Percentiles rank a stretch among this genome's conserved stretches.
Evolutionary conservation across 2,797 vertebrate species (phyloP).

Genomic region (Premnoplex brunnescens): DNA sequence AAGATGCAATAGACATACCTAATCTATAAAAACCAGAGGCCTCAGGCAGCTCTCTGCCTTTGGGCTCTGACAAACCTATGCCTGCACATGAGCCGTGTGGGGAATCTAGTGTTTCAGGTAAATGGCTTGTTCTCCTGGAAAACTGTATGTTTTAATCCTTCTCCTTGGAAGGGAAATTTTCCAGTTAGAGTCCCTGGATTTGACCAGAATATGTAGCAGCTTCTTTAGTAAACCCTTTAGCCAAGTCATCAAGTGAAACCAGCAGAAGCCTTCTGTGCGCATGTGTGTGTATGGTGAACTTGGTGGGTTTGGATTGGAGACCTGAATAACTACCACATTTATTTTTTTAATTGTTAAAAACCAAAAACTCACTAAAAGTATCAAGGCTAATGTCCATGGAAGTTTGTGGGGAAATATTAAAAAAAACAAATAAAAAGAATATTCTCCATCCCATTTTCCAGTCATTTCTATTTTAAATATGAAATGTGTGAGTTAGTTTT

Average conservation of each 20-base stretch:
- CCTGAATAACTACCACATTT: neutral
- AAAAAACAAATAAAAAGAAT: neutral
- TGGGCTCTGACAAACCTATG: neutral
- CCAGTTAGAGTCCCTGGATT: neutral
- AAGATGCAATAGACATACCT: slow-evolving; percentile 33
- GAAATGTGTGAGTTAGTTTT: slow-evolving; percentile 57
- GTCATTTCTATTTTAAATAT: slow-evolving; percentile 49
- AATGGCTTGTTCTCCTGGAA: neutral
- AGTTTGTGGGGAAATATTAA: neutral
- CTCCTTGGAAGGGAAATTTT: neutral
- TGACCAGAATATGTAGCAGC: neutral
- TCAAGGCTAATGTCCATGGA: neutral
- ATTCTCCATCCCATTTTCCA: neutral
- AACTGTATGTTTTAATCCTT: neutral
- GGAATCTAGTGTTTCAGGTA: neutral
- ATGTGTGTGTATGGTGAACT: neutral
- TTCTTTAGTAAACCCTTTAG: neutral
- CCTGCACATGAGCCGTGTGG: neutral
- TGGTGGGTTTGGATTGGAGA: neutral
- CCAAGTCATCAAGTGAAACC: neutral
- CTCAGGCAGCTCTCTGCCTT: neutral
- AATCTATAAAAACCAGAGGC: neutral
- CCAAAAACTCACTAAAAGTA: neutral
- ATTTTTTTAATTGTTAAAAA: neutral
- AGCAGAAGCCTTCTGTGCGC: neutral